These are phyloP conservation scores for Petroica traversi DNA, from an alignment of 2,113 vertebrate species.

Conservation along the genomic window DNA sequence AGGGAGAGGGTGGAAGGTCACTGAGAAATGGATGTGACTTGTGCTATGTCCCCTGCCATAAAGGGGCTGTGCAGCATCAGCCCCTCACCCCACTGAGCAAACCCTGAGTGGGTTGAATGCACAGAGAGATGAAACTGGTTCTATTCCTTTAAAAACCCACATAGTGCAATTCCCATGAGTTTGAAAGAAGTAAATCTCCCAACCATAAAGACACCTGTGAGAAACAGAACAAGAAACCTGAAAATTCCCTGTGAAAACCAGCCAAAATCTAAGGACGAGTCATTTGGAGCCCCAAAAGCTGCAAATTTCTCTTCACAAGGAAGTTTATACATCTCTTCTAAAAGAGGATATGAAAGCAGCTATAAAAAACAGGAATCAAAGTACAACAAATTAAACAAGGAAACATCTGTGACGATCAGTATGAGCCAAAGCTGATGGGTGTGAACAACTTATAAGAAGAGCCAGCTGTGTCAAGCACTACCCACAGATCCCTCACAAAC, in stretches of 20 bases:
- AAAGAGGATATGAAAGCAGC: constrained; percentile 53
- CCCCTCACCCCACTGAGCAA: not conserved
- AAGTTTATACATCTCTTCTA: not conserved
- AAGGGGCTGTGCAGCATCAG: not conserved
- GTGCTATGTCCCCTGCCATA: not conserved
- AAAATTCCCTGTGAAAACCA: not conserved
- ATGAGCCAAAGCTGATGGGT: not conserved
- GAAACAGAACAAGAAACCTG: not conserved
- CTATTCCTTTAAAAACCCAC: not conserved
- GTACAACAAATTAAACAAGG: constrained; percentile 46
- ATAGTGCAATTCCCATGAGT: rapidly evolving
- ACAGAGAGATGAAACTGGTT: not conserved
- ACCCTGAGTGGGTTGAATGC: not conserved
- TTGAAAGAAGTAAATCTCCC: not conserved
- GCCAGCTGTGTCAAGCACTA: not conserved
- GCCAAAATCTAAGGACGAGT: not conserved
- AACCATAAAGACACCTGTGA: not conserved
- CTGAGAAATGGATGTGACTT: not conserved
- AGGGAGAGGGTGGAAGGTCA: not conserved
- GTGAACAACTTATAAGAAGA: not conserved
- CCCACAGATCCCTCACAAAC: not conserved
- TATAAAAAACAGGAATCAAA: constrained; percentile 45
- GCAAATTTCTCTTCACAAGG: not conserved
- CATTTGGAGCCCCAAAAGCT: not conserved
- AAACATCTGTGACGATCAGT: constrained; percentile 37